Percentiles rank a stretch among this genome's conserved stretches.
Conservation (phyloP, 1,140 invertebrate genomes). For the Ooceraea biroi region DNA sequence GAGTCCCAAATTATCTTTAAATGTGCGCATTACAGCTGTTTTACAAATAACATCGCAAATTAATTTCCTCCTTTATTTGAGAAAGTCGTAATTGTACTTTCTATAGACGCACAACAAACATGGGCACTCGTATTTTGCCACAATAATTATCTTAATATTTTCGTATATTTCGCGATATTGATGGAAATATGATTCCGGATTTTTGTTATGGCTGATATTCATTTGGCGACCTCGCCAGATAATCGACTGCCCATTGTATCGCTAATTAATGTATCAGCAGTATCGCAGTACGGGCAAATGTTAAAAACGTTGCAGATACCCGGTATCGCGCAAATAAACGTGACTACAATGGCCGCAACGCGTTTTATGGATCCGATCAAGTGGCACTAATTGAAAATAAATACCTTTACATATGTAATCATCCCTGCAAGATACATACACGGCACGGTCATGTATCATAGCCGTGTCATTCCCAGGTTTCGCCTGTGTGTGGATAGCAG, state of each 20-base stretch:
- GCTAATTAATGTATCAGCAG: slow-evolving; percentile 33
- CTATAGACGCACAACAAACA: background rate
- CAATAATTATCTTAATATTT: slow-evolving; percentile 13
- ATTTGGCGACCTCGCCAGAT: background rate
- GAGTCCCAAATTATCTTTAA: slow-evolving; percentile 61
- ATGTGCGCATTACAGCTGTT: slow-evolving; percentile 54
- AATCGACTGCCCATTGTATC: slow-evolving; percentile 30
- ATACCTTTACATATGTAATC: slow-evolving; percentile 43
- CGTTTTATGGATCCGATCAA: slow-evolving; percentile 35
- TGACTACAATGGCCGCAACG: too few species aligned
- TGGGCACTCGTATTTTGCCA: background rate
- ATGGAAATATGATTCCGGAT: background rate
- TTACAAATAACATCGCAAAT: slow-evolving; percentile 3
- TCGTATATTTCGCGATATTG: background rate
- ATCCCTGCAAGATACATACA: slow-evolving; percentile 41
- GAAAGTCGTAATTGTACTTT: background rate
- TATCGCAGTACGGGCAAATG: background rate
- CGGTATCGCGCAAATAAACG: background rate
- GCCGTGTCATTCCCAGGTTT: slow-evolving; percentile 72
- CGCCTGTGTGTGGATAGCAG: slow-evolving; percentile 42
- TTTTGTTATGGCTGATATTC: slow-evolving; percentile 2
- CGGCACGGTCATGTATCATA: slow-evolving; percentile 70
- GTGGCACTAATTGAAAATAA: slow-evolving; percentile 50
- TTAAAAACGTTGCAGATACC: slow-evolving; percentile 28
- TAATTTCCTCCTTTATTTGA: background rate